These are phyloP conservation scores for Camponotus fellah DNA, from an alignment of 2,888 invertebrate genomes.

Conservation along the genomic window DNA sequence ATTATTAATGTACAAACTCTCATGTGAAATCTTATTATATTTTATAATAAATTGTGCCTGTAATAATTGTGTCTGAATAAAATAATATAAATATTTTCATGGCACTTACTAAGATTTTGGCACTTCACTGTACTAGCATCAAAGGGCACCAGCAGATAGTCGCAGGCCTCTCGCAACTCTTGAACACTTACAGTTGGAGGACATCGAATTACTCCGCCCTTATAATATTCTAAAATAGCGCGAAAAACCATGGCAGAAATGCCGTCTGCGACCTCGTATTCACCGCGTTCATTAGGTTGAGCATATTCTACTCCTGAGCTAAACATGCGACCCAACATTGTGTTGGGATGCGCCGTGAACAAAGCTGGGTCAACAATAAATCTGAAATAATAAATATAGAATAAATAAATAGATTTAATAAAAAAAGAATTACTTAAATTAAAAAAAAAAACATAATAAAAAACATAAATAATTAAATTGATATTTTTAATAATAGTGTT, in stretches of 20 bases:
- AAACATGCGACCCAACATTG: constrained; percentile 99
- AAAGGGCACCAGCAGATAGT: constrained; percentile 99
- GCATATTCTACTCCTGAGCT: constrained; percentile 96
- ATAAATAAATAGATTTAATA: constrained; percentile 4
- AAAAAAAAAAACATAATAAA: too few species aligned
- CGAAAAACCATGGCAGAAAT: constrained; percentile 98
- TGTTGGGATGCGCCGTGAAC: constrained; percentile 98
- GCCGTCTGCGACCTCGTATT: constrained; percentile 98
- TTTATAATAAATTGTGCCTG: not conserved
- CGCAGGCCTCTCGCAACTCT: constrained; percentile 99
- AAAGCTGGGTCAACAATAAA: constrained; percentile 97
- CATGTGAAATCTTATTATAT: not conserved
- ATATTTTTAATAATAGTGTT: not conserved
- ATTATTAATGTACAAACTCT: not conserved
- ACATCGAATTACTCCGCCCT: constrained; percentile 96
- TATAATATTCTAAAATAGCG: constrained; percentile 97
- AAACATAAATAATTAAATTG: not conserved
- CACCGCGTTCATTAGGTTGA: constrained; percentile 97
- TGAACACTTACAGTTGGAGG: constrained; percentile 98
- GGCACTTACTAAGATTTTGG: constrained; percentile 95
- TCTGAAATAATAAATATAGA: constrained; percentile 67
- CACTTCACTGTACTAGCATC: constrained; percentile 98
- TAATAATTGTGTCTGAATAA: not conserved
- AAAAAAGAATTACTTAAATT: not conserved
- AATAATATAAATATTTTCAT: not conserved